A percentile compares a stretch with the other conserved stretches of the same genome.
These are phyloP conservation scores for Rhadinocentrus ornatus DNA, from an alignment of 2,797 vertebrate species.

Conservation along the genomic window DNA sequence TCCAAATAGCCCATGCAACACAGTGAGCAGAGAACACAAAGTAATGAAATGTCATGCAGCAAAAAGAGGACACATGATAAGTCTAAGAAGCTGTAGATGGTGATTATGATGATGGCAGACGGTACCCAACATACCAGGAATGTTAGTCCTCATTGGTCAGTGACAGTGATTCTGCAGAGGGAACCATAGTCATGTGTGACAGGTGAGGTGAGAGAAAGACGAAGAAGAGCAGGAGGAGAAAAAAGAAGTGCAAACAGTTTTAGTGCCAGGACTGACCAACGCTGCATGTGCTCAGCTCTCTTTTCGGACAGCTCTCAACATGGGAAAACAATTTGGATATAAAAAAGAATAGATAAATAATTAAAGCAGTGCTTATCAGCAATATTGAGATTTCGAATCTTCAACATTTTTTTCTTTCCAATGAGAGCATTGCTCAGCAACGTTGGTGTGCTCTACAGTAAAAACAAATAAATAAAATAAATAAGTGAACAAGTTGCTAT, in stretches of 20 bases:
- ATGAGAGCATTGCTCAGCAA: constrained; percentile 58
- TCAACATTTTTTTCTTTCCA: not conserved
- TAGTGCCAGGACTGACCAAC: constrained; percentile 65
- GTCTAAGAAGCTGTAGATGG: constrained; percentile 4
- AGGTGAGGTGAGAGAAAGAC: constrained; percentile 76
- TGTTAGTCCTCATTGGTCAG: constrained; percentile 96
- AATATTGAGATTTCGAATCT: not conserved
- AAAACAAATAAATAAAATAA: no score
- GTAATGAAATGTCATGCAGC: constrained; percentile 77
- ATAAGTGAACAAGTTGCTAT: constrained; percentile 57
- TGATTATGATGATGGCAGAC: constrained; percentile 40
- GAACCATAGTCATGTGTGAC: constrained; percentile 89
- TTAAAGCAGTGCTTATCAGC: not conserved
- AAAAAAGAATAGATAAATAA: not conserved
- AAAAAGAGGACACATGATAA: constrained; percentile 32
- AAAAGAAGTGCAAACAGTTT: constrained; percentile 82
- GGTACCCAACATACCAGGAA: constrained; percentile 91
- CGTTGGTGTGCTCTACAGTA: constrained; percentile 39
- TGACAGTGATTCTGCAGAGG: constrained; percentile 99
- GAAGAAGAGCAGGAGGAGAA: constrained; percentile 58
- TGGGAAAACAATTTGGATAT: not conserved
- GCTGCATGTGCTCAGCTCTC: constrained; percentile 60
- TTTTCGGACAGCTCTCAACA: constrained; percentile 14
- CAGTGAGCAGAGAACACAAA: constrained; percentile 45
- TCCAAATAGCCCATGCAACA: constrained; percentile 53